Base-by-base conservation (phyloP, 1,140 invertebrate genomes). In the Helicoverpa armigera region DNA sequence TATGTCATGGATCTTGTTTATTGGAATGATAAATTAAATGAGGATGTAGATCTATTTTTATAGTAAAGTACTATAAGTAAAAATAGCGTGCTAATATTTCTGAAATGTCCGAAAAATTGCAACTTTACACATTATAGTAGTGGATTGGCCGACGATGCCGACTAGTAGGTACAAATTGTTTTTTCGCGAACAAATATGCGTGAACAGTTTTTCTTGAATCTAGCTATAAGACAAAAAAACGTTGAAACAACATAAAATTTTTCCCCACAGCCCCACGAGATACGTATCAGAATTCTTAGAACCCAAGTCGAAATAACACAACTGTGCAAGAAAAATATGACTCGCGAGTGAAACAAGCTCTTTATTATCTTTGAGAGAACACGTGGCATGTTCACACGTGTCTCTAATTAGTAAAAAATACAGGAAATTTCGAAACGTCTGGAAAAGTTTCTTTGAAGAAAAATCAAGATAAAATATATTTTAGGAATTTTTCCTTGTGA, bases 261-360 rank as follows among this genome's bases (percentile, higher is more conserved):
- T 18, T 9, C 35, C 43, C 4, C 10, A 50, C 5, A 54, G 0
- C 11, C 12, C 0, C 0, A 14, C 48, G 4, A 12, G 18, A 70
- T 4, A 12, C 2, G 7, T 3, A 72, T 72, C 69, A 72, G 14
- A 53, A 72, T 9, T 72, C 13, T 23, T 13, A 10, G 11, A 72
- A 31, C 23, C 50, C 23, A 16, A 70, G 67, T 14, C 16, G 7
- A 51, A 51, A 70, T 70, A 70, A 70, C 67, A 70, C 31, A 72
- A 72, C 50, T 54, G 11, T 18, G 9, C 13, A 72, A 72, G 69
- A 54, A 72, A 72, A 72, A 72, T 72, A 72, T 72, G 69, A 54
- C 50, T 53, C 54, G 3, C 23, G 13, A 51, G 14, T 51, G 53
- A 54, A 72, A 72, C 43, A 53, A 72, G 3, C 50, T 14, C 10